Evolutionary conservation across 2,797 vertebrate genomes (phyloP).

Genomic region (Helostoma temminkii): DNA sequence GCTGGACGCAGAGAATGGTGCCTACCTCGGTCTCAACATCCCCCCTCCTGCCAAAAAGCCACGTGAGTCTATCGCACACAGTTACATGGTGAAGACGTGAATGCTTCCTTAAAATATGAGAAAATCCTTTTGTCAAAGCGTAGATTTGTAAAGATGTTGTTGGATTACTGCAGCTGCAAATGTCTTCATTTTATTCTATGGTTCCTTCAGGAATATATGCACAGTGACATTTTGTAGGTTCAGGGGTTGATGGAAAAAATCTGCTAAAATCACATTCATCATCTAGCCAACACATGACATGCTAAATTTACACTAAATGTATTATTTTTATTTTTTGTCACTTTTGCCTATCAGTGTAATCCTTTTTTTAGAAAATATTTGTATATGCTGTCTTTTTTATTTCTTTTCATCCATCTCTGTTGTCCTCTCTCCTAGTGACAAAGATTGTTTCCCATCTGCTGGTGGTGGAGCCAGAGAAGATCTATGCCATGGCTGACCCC

Average conservation of each 20-base stretch:
- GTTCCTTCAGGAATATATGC: neutral
- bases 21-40: conserved; percentile 91
- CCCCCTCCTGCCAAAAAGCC: conserved; percentile 95
- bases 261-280: neutral
- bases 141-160: neutral
- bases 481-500: conserved; percentile 97
- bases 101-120: neutral
- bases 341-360: neutral
- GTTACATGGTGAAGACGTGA: neutral
- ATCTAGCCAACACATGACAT: neutral
- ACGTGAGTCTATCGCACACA: conserved; percentile 80
- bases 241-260: neutral
- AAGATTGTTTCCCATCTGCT: conserved; percentile 97
- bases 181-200: neutral
- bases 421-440: conserved; percentile 86
- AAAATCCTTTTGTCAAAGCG: neutral
- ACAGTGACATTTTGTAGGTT: neutral
- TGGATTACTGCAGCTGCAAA: neutral
- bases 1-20: conserved; percentile 91
- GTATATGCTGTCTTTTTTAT: neutral
- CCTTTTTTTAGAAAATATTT: neutral
- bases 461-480: conserved; percentile 98
- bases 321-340: neutral
- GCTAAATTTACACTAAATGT: neutral
- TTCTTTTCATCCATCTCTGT: neutral